Conservation (phyloP, 1,140 invertebrate genomes). For the Frieseomelitta varia region DNA sequence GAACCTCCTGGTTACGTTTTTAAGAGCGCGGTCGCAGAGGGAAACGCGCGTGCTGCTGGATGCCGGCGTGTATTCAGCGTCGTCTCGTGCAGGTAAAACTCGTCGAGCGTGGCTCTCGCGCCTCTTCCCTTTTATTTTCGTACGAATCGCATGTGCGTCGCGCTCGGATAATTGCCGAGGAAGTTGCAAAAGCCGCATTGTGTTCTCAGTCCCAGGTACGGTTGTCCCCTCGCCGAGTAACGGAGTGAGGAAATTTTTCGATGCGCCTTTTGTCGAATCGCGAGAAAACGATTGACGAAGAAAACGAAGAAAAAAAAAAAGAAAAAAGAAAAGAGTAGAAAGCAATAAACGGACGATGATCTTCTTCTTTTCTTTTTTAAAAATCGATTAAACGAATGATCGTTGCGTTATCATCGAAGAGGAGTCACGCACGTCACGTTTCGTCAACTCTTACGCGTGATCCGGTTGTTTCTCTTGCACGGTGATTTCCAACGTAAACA, state of each 20-base stretch:
- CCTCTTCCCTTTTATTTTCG: conserved; percentile 32
- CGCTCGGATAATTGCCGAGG: conserved; percentile 47
- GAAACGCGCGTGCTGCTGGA: conserved; percentile 27
- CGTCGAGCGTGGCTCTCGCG: conserved; percentile 24
- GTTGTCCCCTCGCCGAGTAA: conserved; percentile 15
- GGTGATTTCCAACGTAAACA: neutral
- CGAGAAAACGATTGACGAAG: neutral
- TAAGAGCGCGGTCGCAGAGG: conserved; percentile 1
- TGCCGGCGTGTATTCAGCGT: conserved; percentile 45
- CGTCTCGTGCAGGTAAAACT: conserved; percentile 68
- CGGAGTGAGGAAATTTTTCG: neutral
- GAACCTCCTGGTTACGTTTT: neutral
- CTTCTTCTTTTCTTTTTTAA: no score
- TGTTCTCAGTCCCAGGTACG: neutral
- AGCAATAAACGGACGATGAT: neutral
- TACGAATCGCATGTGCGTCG: conserved; percentile 7
- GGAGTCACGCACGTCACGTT: neutral
- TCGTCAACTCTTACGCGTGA: neutral
- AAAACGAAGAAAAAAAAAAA: neutral
- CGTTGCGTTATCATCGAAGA: neutral
- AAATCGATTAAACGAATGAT: neutral
- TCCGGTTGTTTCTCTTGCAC: neutral
- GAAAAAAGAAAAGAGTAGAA: neutral
- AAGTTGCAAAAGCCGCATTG: conserved; percentile 54
- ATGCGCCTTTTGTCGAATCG: neutral